These are phyloP conservation scores for Stenchaetothrips biformis DNA, from an alignment of 2,888 invertebrate genomes.

Conservation along the genomic window DNA sequence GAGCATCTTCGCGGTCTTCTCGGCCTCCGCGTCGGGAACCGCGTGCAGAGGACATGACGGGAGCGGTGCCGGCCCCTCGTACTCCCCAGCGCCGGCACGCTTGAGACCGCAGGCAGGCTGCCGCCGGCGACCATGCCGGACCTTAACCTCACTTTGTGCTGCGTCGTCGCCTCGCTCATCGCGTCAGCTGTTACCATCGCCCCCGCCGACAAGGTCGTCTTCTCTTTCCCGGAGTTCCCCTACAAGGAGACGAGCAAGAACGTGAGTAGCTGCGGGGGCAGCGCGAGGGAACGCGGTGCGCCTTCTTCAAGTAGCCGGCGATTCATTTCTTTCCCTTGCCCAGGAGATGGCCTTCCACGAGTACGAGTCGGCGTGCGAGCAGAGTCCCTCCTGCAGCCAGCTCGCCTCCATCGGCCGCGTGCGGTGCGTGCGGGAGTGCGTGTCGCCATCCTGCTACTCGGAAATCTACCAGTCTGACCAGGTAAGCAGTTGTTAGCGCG, in stretches of 20 bases:
- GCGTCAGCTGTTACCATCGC: not conserved
- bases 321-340: constrained; percentile 33
- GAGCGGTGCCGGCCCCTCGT: too few relatives aligned
- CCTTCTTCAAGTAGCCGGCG: constrained; percentile 36
- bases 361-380: constrained; percentile 77
- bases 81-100: too few relatives aligned
- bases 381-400: constrained; percentile 64
- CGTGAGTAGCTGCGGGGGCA: constrained; percentile 51
- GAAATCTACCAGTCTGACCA: constrained; percentile 75
- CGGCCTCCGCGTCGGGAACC: not conserved
- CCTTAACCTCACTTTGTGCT: not conserved
- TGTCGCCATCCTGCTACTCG: constrained; percentile 78
- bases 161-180: not conserved
- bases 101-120: too few relatives aligned
- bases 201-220: constrained; percentile 45
- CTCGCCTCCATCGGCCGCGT: constrained; percentile 60
- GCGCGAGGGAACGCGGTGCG: not conserved
- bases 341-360: constrained; percentile 75
- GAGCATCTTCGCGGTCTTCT: too few relatives aligned
- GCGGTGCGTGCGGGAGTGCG: constrained; percentile 74
- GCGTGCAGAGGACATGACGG: not conserved
- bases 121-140: not conserved
- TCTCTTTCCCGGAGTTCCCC: constrained; percentile 77
- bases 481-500: constrained; percentile 52
- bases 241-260: constrained; percentile 83